Conservation (phyloP, 2,797 vertebrate species). For the Myoxocephalus aenaeus region DNA sequence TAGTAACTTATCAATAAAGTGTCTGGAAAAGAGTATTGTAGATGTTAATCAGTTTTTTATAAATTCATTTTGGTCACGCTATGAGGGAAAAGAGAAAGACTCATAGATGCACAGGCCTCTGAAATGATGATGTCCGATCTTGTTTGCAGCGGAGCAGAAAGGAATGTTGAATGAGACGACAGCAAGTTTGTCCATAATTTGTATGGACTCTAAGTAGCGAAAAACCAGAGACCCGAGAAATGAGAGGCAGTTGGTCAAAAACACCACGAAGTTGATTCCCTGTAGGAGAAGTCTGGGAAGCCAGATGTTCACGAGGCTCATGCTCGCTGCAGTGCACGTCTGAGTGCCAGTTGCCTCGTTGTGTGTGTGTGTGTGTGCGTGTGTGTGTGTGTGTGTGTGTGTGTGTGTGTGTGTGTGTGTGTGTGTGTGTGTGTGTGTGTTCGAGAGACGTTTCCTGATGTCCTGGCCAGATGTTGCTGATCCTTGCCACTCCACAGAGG, state of each 20-base stretch:
- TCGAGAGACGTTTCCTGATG: slow-evolving; percentile 76
- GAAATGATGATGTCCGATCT: background rate
- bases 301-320: slow-evolving; percentile 82
- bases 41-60: background rate
- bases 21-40: background rate
- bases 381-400: background rate
- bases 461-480: slow-evolving; percentile 85
- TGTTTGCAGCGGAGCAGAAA: background rate
- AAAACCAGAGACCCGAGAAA: slow-evolving; percentile 42
- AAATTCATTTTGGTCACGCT: background rate
- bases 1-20: background rate
- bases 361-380: background rate
- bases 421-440: slow-evolving; percentile 11
- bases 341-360: slow-evolving; percentile 51
- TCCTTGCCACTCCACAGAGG: slow-evolving; percentile 73
- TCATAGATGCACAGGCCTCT: background rate
- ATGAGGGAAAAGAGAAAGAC: background rate
- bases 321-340: slow-evolving; percentile 57
- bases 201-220: slow-evolving; percentile 37
- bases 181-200: slow-evolving; percentile 39
- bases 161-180: slow-evolving; percentile 26
- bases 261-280: slow-evolving; percentile 76
- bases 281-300: slow-evolving; percentile 78
- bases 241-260: slow-evolving; percentile 64
- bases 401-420: slow-evolving; percentile 10